Evolutionary conservation across 2,113 vertebrate species (phyloP).

Genomic region (Caretta caretta): DNA sequence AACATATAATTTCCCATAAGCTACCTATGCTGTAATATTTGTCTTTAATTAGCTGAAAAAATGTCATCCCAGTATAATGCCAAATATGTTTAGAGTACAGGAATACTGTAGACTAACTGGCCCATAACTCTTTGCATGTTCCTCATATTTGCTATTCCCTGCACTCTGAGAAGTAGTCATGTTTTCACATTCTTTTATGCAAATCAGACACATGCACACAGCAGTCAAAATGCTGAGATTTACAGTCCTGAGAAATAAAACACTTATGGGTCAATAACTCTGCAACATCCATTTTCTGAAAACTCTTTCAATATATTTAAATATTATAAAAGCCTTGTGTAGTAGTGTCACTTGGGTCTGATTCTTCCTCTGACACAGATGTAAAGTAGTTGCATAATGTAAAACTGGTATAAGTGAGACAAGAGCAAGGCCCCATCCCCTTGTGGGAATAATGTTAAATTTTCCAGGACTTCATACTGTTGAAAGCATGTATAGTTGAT

Average conservation of each 20-base stretch:
- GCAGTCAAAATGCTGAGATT: not conserved
- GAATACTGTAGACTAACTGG: not conserved
- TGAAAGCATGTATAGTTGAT: not conserved
- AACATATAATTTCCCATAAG: not conserved
- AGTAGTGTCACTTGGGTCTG: not conserved
- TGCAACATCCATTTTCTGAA: not conserved
- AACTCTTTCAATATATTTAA: not conserved
- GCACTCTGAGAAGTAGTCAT: not conserved
- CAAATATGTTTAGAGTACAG: not conserved
- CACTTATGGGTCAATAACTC: not conserved
- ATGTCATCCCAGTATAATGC: not conserved
- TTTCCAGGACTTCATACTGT: not conserved
- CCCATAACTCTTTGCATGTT: conserved; percentile 1
- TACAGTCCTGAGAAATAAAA: not conserved
- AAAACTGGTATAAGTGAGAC: not conserved
- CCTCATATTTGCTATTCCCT: not conserved
- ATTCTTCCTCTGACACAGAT: not conserved
- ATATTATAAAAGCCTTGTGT: not conserved
- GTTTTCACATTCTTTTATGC: not conserved
- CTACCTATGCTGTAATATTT: no score
- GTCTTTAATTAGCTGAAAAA: not conserved
- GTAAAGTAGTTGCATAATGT: fast-evolving
- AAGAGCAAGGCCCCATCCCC: fast-evolving
- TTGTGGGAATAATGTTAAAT: not conserved
- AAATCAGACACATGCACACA: not conserved